These are phyloP conservation scores for Dasyornis broadbenti DNA, from an alignment of 2,113 vertebrate genomes.

Conservation along the genomic window DNA sequence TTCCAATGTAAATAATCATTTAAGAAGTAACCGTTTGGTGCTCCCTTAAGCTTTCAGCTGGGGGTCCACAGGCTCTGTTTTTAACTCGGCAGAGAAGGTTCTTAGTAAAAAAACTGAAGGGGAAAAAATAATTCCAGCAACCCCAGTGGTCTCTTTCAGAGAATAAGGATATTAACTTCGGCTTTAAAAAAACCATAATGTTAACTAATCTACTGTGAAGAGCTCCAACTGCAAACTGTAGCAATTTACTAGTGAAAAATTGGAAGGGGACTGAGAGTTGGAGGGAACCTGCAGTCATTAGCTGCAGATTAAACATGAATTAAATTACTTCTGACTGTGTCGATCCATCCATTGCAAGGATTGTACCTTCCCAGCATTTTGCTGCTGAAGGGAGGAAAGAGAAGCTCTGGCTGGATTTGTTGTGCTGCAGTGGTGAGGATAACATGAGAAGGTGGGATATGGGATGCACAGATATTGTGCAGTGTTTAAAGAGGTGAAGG, in stretches of 20 bases:
- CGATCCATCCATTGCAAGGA: background rate
- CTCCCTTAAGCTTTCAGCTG: conserved; percentile 54
- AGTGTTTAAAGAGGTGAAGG: background rate
- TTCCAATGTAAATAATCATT: conserved; percentile 42
- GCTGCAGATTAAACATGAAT: conserved; percentile 58
- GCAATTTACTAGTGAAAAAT: conserved; percentile 32
- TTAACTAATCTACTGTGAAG: conserved; percentile 68
- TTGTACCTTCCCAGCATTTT: background rate
- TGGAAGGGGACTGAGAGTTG: conserved; percentile 25
- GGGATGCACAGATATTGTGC: background rate
- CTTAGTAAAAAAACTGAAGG: background rate
- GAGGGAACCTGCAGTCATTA: conserved; percentile 47
- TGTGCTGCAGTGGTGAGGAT: background rate
- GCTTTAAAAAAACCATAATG: conserved; percentile 66
- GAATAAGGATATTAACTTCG: conserved; percentile 57
- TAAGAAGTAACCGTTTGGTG: conserved; percentile 41
- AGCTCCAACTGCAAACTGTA: conserved; percentile 18
- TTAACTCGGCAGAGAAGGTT: background rate
- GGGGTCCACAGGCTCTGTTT: conserved; percentile 22
- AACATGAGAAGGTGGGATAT: background rate
- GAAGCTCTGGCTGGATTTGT: background rate
- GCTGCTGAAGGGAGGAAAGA: background rate
- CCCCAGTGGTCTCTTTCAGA: conserved; percentile 51
- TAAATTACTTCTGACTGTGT: conserved; percentile 52
- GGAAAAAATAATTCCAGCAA: conserved; percentile 25